These are phyloP conservation scores for Tenthredo livida DNA, from an alignment of 2,888 invertebrate species.

Conservation along the genomic window DNA sequence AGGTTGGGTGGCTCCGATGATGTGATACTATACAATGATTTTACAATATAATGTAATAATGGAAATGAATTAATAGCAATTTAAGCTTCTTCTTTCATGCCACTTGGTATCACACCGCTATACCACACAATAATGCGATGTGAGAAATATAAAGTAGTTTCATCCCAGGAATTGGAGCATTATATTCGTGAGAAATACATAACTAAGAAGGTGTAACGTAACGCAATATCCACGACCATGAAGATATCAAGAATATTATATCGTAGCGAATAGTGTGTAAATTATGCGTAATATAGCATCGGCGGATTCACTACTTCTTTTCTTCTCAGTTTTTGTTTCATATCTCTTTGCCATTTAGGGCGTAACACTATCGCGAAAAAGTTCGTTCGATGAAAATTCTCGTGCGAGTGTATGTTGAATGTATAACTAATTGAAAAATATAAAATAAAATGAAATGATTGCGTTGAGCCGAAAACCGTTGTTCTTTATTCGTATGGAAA, in stretches of 20 bases:
- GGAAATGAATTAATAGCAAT: background rate
- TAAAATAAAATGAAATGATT: background rate
- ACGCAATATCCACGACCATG: background rate
- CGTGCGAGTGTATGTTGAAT: too few relatives aligned
- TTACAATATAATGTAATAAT: conserved; percentile 18
- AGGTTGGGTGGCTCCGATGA: conserved; percentile 18
- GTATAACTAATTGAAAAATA: too few relatives aligned
- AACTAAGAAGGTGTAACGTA: conserved; percentile 27
- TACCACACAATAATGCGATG: background rate
- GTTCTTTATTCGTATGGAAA: background rate
- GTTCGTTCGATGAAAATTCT: too few relatives aligned
- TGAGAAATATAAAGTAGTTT: background rate
- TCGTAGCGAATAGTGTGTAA: background rate
- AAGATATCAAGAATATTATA: background rate
- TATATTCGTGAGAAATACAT: conserved; percentile 22
- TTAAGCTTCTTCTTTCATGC: background rate
- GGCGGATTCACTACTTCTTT: background rate
- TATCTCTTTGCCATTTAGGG: background rate
- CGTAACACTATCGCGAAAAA: background rate
- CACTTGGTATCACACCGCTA: background rate
- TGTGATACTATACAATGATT: conserved; percentile 22
- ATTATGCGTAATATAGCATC: background rate
- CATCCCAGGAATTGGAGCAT: conserved; percentile 41
- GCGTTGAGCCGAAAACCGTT: background rate
- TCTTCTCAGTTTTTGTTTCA: background rate